Conservation (phyloP, 2,113 vertebrate species). For the Aegypius monachus region DNA sequence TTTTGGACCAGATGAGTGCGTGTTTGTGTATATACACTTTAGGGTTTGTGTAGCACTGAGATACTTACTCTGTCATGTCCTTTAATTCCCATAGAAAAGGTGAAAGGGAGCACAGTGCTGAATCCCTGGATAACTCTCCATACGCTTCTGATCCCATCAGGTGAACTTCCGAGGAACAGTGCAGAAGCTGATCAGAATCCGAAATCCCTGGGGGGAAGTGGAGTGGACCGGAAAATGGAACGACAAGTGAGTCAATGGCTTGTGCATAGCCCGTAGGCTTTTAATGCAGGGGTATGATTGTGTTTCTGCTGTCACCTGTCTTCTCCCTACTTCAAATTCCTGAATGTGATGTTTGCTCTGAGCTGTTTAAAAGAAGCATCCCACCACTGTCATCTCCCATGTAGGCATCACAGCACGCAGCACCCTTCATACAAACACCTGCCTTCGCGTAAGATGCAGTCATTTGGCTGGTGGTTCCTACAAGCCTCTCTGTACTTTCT, state of each 20-base stretch:
- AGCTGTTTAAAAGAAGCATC: neutral
- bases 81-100: neutral
- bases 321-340: neutral
- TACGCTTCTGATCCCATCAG: slow-evolving; percentile 48
- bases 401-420: fast-evolving
- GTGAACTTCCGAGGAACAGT: slow-evolving; percentile 81
- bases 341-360: neutral
- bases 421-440: neutral
- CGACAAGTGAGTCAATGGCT: slow-evolving; percentile 77
- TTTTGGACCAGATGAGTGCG: neutral
- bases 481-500: neutral
- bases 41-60: neutral
- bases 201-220: slow-evolving; percentile 96
- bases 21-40: neutral
- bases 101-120: neutral
- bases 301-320: neutral
- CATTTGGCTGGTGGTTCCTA: neutral
- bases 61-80: neutral
- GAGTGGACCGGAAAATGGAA: slow-evolving; percentile 97
- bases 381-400: neutral
- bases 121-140: neutral
- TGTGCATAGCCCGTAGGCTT: fast-evolving
- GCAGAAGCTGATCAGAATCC: slow-evolving; percentile 88
- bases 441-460: neutral
- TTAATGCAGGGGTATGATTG: fast-evolving